These are phyloP conservation scores for Geopemphigus sp. DNA, from an alignment of 1,140 invertebrate genomes.

Conservation along the genomic window DNA sequence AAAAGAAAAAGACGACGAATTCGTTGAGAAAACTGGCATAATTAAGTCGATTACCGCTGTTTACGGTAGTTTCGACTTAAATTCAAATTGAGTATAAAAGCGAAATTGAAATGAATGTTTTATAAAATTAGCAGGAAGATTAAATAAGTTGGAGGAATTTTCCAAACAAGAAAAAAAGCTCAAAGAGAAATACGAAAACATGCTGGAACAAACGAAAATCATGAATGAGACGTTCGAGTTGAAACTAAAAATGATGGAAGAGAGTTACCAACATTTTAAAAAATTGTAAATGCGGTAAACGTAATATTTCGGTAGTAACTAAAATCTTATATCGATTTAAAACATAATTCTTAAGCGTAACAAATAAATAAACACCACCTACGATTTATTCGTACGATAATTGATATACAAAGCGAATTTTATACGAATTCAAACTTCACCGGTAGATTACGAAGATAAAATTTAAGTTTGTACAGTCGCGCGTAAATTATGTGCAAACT, in stretches of 20 bases:
- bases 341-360: no score
- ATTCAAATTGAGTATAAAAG: not conserved
- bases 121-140: slow-evolving; percentile 4
- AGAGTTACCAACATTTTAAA: not conserved
- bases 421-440: no score
- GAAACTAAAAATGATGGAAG: not conserved
- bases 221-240: not conserved
- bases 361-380: no score
- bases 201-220: not conserved
- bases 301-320: no score
- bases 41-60: slow-evolving; percentile 13
- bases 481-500: no score
- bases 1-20: slow-evolving; percentile 9
- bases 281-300: not conserved
- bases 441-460: no score
- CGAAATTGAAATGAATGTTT: not conserved
- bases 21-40: not conserved
- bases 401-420: no score
- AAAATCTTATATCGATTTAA: no score
- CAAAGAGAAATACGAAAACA: not conserved
- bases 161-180: not conserved
- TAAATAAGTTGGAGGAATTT: slow-evolving; percentile 18
- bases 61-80: not conserved
- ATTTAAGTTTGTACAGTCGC: no score
- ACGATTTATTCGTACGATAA: no score